Base-by-base conservation (phyloP, 2,113 vertebrate genomes). In the Hyaena hyaena region DNA sequence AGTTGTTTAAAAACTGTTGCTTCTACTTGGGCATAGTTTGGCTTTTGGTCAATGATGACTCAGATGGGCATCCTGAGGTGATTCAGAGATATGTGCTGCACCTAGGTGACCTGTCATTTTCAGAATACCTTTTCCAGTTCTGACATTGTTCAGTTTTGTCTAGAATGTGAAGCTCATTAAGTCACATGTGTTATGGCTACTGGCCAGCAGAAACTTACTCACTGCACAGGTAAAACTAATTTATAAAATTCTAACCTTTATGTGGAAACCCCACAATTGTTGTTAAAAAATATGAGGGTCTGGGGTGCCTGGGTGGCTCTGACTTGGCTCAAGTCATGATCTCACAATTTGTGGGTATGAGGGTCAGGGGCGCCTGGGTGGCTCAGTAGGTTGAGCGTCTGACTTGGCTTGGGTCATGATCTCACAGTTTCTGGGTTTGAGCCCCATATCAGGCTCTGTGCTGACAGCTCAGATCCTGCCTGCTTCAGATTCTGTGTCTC, bases 71-170 rank as follows among this genome's bases (percentile, higher is more conserved):
- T 10, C 71, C 50, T 71, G 5, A 53, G 33, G n/a, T 96, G 93
- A 97, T 68, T 97, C 96, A 97, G 83, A 93, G 53, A 76, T 43
- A 23, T 61, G 73, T 48, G 82, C 83, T 97, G 16, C 91, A 95
- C 96, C 97, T 93, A 79, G 81, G 55, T 96, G 92, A 96, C 73
- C 95, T 76, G 31, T 92, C 90, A 93, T 79, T 86, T 76, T 39
- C 10, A 73, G 84, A 94, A 95, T 63, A 76, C 31, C 48, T 90
- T 89, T 48, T 88, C 84, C 65, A 73, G 69, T 84, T 92, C 81
- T 83, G 84, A 94, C 24, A 61, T 63, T 58, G 48, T 91, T 66
- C 55, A 66, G 39, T 86, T 96, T 92, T 97, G 82, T 80, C 83
- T 93, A 55, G 90, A 88, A 69, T 26, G 50, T 68, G 76, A 93